phyloP scores from a whole-genome alignment of 2,113 vertebrate genomes.

The Anarhynchus alexandrinus region DNA sequence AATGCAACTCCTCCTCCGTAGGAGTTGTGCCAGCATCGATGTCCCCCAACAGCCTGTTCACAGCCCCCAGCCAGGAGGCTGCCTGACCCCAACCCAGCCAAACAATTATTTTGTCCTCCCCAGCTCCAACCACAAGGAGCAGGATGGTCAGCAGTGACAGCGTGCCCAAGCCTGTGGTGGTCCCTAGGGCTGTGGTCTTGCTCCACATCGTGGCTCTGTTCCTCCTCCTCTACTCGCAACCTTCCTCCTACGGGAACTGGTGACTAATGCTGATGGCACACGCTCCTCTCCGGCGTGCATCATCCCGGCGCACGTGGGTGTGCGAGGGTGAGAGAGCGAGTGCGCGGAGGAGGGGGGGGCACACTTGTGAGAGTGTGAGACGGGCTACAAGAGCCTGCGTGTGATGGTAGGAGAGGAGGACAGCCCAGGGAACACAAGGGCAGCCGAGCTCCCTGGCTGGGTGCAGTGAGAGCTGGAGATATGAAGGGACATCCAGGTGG shows the following conservation, averaged over 20 bases:
- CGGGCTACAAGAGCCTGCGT: background rate
- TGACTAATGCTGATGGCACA: constrained; percentile 69
- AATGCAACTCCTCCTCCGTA: fast-evolving
- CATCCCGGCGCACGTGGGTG: background rate
- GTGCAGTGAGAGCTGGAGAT: fast-evolving
- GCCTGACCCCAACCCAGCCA: background rate
- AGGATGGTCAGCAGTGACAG: background rate
- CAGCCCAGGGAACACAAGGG: fast-evolving
- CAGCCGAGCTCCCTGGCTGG: background rate
- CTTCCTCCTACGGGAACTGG: constrained; percentile 56
- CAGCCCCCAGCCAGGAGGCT: background rate
- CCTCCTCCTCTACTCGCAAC: constrained; percentile 21
- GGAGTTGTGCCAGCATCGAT: fast-evolving
- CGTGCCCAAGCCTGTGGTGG: background rate
- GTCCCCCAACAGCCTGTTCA: background rate
- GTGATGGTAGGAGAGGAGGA: fast-evolving
- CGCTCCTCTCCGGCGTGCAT: constrained; percentile 23
- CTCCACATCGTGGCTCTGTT: background rate
- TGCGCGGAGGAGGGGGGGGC: background rate
- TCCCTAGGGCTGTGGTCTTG: background rate
- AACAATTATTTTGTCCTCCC: background rate
- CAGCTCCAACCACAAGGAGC: background rate
- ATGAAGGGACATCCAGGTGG: fast-evolving
- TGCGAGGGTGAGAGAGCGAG: background rate
- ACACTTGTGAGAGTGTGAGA: background rate